These are phyloP conservation scores for Hypotaenidia okinawae DNA, from an alignment of 2,797 vertebrate species.

Conservation along the genomic window DNA sequence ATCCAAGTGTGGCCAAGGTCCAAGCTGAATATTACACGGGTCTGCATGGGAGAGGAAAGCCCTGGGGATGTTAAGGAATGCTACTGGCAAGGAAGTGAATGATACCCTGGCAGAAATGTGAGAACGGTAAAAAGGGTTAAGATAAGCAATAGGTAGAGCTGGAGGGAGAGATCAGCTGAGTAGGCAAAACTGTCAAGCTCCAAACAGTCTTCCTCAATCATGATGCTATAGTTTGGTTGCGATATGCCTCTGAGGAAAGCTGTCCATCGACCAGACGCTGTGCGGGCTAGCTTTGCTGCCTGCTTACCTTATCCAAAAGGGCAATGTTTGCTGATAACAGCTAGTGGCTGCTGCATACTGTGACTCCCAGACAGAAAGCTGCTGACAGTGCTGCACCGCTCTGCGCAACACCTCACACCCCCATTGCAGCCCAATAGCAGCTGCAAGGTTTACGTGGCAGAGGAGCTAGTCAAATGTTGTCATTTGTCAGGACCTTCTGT, in stretches of 20 bases:
- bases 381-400: not conserved
- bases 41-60: not conserved
- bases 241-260: not conserved
- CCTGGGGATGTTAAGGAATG: not conserved
- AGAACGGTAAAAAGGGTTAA: not conserved
- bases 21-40: not conserved
- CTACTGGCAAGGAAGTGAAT: not conserved
- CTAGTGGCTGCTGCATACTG: not conserved
- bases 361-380: not conserved
- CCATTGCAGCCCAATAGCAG: not conserved
- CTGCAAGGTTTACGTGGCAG: not conserved
- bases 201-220: not conserved
- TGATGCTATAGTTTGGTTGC: accelerated
- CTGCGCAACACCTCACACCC: not conserved
- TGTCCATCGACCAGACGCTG: not conserved
- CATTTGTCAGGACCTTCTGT: not conserved
- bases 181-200: not conserved
- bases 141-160: not conserved
- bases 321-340: not conserved
- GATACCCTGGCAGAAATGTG: accelerated
- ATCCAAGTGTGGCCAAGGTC: not conserved
- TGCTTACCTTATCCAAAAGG: not conserved
- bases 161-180: not conserved
- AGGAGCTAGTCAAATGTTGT: not conserved
- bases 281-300: not conserved